These are phyloP conservation scores for Montipora foliosa DNA, from an alignment of 64 coral and sea anemone genomes.

Conservation along the genomic window DNA sequence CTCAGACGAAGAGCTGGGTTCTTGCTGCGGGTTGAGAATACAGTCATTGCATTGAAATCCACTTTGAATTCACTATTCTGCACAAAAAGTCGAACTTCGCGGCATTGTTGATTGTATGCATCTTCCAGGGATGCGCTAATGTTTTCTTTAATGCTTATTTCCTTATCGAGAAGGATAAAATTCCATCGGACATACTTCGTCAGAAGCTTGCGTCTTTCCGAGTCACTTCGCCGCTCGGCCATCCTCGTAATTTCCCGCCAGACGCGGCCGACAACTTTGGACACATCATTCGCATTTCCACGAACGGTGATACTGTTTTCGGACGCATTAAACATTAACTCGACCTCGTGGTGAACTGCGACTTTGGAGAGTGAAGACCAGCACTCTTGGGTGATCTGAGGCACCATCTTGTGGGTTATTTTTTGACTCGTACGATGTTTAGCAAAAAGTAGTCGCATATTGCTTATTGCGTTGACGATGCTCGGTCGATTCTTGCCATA, in stretches of 20 bases:
- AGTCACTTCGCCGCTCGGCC: not conserved
- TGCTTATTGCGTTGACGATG: not conserved
- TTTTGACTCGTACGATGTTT: not conserved
- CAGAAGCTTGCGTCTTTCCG: slow-evolving; percentile 19
- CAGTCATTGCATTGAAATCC: slow-evolving; percentile 23
- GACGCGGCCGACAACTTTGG: not conserved
- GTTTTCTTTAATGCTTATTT: not conserved
- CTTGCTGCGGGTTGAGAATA: not conserved
- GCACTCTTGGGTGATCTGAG: not conserved
- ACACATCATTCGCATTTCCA: not conserved
- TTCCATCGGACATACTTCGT: slow-evolving; percentile 11
- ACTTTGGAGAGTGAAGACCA: not conserved
- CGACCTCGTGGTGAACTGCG: not conserved
- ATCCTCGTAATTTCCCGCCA: not conserved
- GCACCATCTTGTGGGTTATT: slow-evolving; percentile 6
- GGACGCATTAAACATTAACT: not conserved
- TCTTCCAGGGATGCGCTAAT: slow-evolving; percentile 13
- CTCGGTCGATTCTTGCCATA: not conserved
- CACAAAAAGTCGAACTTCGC: not conserved
- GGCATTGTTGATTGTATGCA: no score
- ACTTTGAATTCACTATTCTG: not conserved
- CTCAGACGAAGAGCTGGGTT: not conserved
- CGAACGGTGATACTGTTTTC: not conserved
- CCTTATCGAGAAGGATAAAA: slow-evolving; percentile 1
- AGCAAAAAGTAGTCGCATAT: not conserved